phyloP scores from a whole-genome alignment of 2,797 vertebrate species.

The Chelon labrosus region DNA sequence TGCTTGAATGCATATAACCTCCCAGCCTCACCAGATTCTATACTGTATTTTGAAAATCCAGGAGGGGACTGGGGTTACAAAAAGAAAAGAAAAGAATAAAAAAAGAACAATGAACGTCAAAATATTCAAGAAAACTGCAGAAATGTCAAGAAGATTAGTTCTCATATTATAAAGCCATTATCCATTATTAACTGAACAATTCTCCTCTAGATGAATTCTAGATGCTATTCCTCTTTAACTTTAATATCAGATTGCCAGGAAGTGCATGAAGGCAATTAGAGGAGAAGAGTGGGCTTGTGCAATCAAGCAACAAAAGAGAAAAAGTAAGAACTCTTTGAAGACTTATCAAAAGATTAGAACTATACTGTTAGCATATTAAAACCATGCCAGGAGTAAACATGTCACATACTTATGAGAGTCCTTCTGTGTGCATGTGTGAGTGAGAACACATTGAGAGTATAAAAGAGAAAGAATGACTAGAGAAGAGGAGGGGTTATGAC shows the following conservation, averaged over 20 bases:
- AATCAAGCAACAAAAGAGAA: neutral
- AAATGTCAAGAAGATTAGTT: neutral
- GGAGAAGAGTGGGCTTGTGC: neutral
- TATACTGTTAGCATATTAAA: neutral
- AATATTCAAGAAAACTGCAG: neutral
- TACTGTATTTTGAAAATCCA: slow-evolving; percentile 33
- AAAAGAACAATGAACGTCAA: neutral
- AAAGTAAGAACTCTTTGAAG: neutral
- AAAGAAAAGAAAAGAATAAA: slow-evolving; percentile 25
- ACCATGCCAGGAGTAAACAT: neutral
- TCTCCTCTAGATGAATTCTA: neutral
- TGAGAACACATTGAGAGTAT: neutral
- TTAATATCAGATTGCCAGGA: neutral
- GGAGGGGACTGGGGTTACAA: neutral
- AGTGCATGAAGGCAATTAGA: neutral
- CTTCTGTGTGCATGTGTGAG: neutral
- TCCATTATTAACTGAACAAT: neutral
- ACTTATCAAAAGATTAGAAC: neutral
- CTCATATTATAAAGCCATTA: neutral
- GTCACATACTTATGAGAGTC: neutral
- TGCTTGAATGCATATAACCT: slow-evolving; percentile 46
- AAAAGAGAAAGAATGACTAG: too few species aligned
- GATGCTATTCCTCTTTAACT: neutral
- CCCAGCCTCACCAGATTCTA: slow-evolving; percentile 17
- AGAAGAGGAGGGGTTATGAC: too few species aligned